Evolutionary conservation across 64 coral and sea anemone genomes (phyloP).

Genomic region (Cladopsammia gracilis): DNA sequence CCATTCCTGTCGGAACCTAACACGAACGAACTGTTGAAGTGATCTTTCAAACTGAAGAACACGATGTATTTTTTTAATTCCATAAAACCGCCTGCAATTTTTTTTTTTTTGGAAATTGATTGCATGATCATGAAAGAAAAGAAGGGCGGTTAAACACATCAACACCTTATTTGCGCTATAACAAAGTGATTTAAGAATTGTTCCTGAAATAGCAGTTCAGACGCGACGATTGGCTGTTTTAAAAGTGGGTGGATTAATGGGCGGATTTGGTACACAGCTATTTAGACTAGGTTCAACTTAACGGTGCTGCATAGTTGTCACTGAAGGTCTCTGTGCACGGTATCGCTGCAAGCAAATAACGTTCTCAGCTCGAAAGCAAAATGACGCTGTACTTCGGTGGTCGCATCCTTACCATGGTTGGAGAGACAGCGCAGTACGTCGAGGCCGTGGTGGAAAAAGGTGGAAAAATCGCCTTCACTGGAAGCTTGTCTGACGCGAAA

Average conservation of each 20-base stretch:
- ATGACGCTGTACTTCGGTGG: constrained; percentile 49
- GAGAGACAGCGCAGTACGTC: constrained; percentile 39
- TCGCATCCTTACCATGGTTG: constrained; percentile 57
- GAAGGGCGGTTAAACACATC: too few species aligned
- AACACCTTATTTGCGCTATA: too few species aligned
- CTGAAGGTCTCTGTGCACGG: neutral
- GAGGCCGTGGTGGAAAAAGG: constrained; percentile 58
- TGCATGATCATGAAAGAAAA: too few species aligned
- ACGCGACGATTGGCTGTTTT: neutral
- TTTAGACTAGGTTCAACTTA: neutral
- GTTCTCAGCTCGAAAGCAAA: constrained; percentile 1
- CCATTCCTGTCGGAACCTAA: too few species aligned
- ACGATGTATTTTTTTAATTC: too few species aligned
- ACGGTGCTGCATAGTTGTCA: neutral
- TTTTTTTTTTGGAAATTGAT: too few species aligned
- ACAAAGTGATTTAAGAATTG: too few species aligned
- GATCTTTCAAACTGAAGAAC: too few species aligned
- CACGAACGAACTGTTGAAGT: too few species aligned
- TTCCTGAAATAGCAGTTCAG: too few species aligned
- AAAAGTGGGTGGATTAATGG: neutral
- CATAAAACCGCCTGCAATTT: too few species aligned
- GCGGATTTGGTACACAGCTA: neutral
- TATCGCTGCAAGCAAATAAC: neutral
- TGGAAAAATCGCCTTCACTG: constrained; percentile 49
- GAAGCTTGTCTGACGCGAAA: constrained; percentile 23